Percentiles rank a stretch among this genome's conserved stretches.
Evolutionary conservation across 2,888 invertebrate species (phyloP).

Genomic region (Melipona beecheii): DNA sequence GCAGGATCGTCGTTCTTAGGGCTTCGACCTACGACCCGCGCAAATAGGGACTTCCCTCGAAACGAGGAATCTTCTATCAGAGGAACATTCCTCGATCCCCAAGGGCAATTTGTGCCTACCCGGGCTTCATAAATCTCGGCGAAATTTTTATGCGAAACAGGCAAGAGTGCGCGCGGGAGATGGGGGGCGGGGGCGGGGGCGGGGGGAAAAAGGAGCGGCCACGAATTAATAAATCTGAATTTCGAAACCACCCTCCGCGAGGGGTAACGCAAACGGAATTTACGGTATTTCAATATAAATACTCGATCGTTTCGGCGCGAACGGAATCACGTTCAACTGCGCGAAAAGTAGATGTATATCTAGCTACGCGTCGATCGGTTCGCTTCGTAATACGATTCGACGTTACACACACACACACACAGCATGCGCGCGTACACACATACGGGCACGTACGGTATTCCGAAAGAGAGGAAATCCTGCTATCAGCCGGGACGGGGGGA

Average conservation of each 20-base stretch:
- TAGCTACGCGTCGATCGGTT: too few species aligned
- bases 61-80: constrained; percentile 50
- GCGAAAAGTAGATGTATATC: too few species aligned
- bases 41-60: constrained; percentile 48
- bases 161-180: background rate
- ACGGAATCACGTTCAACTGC: background rate
- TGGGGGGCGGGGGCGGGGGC: background rate
- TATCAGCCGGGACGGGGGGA: background rate
- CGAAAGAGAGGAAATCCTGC: constrained; percentile 23
- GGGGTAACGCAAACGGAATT: constrained; percentile 1
- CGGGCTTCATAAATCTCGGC: constrained; percentile 46
- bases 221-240: constrained; percentile 47
- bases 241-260: constrained; percentile 3
- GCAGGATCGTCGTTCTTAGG: constrained; percentile 59
- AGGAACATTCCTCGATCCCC: constrained; percentile 48
- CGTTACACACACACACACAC: too few species aligned
- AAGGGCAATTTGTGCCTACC: constrained; percentile 26
- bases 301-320: background rate
- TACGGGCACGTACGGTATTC: background rate
- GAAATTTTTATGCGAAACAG: constrained; percentile 9
- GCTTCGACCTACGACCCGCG: constrained; percentile 59
- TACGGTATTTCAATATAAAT: constrained; percentile 23
- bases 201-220: too few species aligned
- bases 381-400: too few species aligned
- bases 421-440: too few species aligned